phyloP scores from a whole-genome alignment of 2,888 invertebrate species.

The Aphrophora alni region DNA sequence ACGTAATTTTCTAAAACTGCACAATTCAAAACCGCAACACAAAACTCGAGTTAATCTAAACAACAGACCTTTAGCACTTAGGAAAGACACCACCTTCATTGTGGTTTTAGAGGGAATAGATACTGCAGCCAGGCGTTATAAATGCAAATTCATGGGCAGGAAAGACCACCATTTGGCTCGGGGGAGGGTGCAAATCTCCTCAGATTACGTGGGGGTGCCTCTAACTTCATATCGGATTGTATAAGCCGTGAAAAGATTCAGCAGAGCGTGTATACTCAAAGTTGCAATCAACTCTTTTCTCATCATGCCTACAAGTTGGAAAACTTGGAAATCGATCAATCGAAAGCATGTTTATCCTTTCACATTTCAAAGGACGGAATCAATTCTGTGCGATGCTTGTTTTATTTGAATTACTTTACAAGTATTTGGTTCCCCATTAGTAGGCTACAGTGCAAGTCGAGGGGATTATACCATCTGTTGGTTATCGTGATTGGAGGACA shows the following conservation, averaged over 20 bases:
- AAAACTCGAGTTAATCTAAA: too few relatives aligned
- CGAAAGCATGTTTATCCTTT: not conserved
- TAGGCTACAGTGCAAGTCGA: not conserved
- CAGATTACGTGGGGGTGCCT: not conserved
- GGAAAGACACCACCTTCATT: not conserved
- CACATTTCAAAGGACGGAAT: not conserved
- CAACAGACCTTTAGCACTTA: not conserved
- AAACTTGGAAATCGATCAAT: not conserved
- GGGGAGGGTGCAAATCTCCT: constrained; percentile 2
- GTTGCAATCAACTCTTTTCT: not conserved
- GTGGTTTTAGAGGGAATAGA: not conserved
- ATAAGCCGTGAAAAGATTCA: not conserved
- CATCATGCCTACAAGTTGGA: not conserved
- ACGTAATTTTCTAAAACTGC: too few relatives aligned
- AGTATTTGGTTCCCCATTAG: not conserved
- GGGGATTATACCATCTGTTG: not conserved
- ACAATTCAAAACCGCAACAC: too few relatives aligned
- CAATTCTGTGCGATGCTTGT: not conserved
- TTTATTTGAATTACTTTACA: not conserved
- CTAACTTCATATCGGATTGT: not conserved
- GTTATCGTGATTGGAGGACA: not conserved
- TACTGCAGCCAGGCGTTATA: not conserved
- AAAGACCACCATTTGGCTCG: not conserved
- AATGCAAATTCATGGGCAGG: not conserved
- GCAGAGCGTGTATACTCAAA: not conserved